Evolutionary conservation across 92 coral and sea anemone genomes (phyloP), one percentile per base, ranked within the genome.

Genomic region (Palythoa heliodiscus): DNA sequence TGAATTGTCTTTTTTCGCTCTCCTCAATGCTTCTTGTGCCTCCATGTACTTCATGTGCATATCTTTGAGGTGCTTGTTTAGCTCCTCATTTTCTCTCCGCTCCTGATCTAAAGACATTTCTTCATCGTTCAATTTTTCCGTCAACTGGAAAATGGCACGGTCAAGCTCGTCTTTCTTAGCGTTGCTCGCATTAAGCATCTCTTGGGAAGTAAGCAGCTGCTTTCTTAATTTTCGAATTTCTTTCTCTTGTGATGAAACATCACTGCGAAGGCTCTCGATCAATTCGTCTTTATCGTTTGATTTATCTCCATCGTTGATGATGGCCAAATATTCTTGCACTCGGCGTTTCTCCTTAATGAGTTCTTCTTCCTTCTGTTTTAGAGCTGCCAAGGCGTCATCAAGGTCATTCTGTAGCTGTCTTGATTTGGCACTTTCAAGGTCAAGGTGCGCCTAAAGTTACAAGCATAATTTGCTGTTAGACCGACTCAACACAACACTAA

Each of bases 261-360:
- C 98, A 29, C 87, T 88, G 79, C 87, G 85, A 64, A 94, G 82
- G 83, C 88, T 93, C 69, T 94, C 93, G 19, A 94, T 92, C 20
- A 92, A 85, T 66, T 90, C 89, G 84, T 94, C 94, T 74, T 92
- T 86, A 72, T 89, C 91, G 83, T 92, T 89, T 0, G 95, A 92
- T n/a, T 90, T 89, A 54, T 76, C 93, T 22, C 95, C 95, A 67
- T 87, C 91, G 76, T 94, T 93, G 19, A 90, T 24, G 70, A 92
- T 89, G 15, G 92, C 88, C 86, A 87, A 77, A n/a, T 89, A 88
- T 77, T 94, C 98, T 85, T 94, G 94, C 17, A 92, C 76, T 77
- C 93, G 89, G 16, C 98, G 90, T 77, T 90, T 91, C 54, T 90
- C 88, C 66, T 92, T 89, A 74, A 89, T 75, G 8, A 92, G 77